Evolutionary conservation across 2,888 invertebrate genomes (phyloP).

Genomic region (Prenolepis imparis): DNA sequence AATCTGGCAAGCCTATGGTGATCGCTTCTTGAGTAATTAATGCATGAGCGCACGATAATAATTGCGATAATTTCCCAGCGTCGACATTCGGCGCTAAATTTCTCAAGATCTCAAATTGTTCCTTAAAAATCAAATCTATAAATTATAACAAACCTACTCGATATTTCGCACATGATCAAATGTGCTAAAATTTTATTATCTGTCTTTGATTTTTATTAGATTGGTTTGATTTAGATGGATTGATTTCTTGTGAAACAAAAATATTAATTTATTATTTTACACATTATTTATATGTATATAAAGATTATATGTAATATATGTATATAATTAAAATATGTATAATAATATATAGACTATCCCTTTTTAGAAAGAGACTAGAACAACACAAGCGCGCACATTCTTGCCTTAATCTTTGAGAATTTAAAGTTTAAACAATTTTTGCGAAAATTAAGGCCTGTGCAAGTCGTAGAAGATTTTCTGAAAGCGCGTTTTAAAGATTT

Average conservation of each 20-base stretch:
- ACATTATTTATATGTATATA: neutral
- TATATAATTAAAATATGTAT: too few species aligned
- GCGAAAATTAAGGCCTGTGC: too few species aligned
- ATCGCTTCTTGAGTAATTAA: conserved; percentile 92
- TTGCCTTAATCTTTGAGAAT: too few species aligned
- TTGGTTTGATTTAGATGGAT: too few species aligned
- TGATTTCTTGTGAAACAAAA: neutral
- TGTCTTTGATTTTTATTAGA: neutral
- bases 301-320: too few species aligned
- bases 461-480: too few species aligned
- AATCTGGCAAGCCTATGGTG: conserved; percentile 93
- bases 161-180: neutral
- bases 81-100: conserved; percentile 87
- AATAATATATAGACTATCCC: too few species aligned
- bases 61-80: conserved; percentile 86
- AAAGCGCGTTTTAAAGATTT: too few species aligned
- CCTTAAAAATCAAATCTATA: conserved; percentile 85
- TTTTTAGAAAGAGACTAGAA: too few species aligned
- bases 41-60: conserved; percentile 91
- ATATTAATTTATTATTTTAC: neutral
- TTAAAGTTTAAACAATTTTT: too few species aligned
- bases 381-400: too few species aligned
- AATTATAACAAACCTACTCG: too few species aligned
- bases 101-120: conserved; percentile 87
- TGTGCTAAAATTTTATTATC: neutral